Conservation (phyloP, 2,888 invertebrate genomes). For the Amiota communis region DNA sequence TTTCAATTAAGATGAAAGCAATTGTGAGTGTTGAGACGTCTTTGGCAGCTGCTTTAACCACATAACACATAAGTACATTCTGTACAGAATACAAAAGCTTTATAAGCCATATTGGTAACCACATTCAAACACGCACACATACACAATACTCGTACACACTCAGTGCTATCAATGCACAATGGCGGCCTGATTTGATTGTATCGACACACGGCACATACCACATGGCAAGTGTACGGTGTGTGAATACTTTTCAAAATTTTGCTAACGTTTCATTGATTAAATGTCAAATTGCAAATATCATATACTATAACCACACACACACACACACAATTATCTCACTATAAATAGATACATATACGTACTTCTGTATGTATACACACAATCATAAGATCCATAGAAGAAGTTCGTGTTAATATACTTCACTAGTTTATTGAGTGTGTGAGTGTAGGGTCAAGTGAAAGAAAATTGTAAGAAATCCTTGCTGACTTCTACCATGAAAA, state of each 20-base stretch:
- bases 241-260: slow-evolving; percentile 31
- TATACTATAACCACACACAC: slow-evolving; percentile 33
- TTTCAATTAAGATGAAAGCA: slow-evolving; percentile 64
- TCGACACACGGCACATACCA: no score
- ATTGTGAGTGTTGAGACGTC: background rate
- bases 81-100: slow-evolving; percentile 12
- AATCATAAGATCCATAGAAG: slow-evolving; percentile 27
- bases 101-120: slow-evolving; percentile 11
- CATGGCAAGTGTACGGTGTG: background rate
- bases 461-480: no score
- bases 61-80: background rate
- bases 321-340: slow-evolving; percentile 42
- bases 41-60: background rate
- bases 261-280: slow-evolving; percentile 50
- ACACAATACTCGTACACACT: no score
- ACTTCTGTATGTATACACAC: no score
- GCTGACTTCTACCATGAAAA: no score
- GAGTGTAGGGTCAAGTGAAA: background rate
- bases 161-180: no score
- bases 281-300: slow-evolving; percentile 59
- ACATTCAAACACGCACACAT: background rate
- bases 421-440: background rate
- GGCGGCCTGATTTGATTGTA: no score
- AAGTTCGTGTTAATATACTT: slow-evolving; percentile 32
- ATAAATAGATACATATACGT: slow-evolving; percentile 39